These are phyloP conservation scores for Samia ricini DNA, from an alignment of 1,140 invertebrate species.

Conservation along the genomic window DNA sequence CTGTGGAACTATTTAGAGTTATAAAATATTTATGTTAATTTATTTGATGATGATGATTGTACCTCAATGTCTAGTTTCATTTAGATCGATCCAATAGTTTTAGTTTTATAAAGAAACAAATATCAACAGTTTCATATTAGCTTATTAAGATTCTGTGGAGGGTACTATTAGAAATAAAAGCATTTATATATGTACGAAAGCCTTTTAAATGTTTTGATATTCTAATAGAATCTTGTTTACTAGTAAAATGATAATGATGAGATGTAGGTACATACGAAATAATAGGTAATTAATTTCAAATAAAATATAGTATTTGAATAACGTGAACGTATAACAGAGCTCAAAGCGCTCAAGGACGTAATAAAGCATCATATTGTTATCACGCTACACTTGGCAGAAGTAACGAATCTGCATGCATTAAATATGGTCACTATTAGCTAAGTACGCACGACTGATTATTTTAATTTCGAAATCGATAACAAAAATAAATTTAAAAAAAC, in stretches of 20 bases:
- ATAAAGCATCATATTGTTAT: conserved; percentile 11
- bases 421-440: background rate
- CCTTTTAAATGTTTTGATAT: background rate
- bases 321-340: background rate
- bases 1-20: too few species aligned
- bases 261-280: background rate
- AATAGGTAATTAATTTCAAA: background rate
- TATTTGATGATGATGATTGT: too few species aligned
- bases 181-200: background rate
- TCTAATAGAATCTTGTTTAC: background rate
- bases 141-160: background rate
- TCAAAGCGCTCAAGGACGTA: background rate
- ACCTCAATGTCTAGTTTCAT: too few species aligned
- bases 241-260: too few species aligned
- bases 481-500: too few species aligned
- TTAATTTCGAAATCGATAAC: too few species aligned
- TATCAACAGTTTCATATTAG: background rate
- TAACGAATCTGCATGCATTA: conserved; percentile 7
- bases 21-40: too few species aligned
- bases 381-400: conserved; percentile 12
- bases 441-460: background rate
- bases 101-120: background rate
- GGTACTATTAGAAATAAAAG: background rate
- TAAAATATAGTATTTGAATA: background rate
- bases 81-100: too few species aligned